phyloP scores from a whole-genome alignment of 2,888 invertebrate genomes.

The Nesidiocoris tenuis region DNA sequence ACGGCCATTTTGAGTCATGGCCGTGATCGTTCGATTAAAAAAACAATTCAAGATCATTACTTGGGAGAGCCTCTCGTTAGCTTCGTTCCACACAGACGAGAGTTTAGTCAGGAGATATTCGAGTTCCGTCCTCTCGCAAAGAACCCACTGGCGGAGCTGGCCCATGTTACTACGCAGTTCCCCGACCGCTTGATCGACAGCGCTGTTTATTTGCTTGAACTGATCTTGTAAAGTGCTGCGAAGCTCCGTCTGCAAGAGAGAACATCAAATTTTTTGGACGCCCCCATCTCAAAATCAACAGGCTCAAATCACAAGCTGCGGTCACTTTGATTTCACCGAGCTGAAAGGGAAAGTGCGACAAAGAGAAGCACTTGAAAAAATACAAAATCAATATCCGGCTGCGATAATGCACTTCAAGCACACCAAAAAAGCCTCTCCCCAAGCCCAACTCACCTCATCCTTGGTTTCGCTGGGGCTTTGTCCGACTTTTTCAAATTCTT shows the following conservation, averaged over 20 bases:
- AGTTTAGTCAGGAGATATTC: constrained; percentile 46
- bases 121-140: constrained; percentile 48
- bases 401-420: not conserved
- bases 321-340: no score
- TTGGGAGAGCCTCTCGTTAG: constrained; percentile 42
- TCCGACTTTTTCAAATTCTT: constrained; percentile 77
- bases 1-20: no score
- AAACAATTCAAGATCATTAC: no score
- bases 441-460: constrained; percentile 21
- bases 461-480: constrained; percentile 54
- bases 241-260: constrained; percentile 14
- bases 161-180: constrained; percentile 46
- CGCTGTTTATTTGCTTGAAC: constrained; percentile 36
- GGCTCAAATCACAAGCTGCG: no score
- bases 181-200: constrained; percentile 44
- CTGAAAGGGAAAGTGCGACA: no score
- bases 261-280: not conserved
- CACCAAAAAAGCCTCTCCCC: not conserved
- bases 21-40: no score
- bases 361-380: no score
- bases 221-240: constrained; percentile 26
- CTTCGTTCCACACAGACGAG: constrained; percentile 42
- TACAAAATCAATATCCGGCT: no score
- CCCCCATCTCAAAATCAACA: no score
- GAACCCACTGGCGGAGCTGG: constrained; percentile 47